These are phyloP conservation scores for Lanistes nyassanus DNA, from an alignment of 1,140 invertebrate genomes.

Conservation along the genomic window DNA sequence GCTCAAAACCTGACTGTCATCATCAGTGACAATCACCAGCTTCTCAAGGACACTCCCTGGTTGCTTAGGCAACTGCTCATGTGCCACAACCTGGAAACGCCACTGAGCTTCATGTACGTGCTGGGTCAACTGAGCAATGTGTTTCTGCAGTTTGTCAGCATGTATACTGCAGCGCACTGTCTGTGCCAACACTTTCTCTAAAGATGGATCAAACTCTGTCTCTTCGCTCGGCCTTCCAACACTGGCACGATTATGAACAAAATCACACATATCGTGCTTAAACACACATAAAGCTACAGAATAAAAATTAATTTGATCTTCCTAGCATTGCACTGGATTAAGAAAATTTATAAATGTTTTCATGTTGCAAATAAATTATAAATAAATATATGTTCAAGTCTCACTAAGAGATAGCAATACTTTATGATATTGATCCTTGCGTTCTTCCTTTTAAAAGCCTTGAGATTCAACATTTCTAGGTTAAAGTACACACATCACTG, in stretches of 20 bases:
- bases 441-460: too few species aligned
- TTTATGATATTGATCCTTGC: too few species aligned
- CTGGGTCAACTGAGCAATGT: constrained; percentile 53
- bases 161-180: constrained; percentile 48
- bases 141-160: constrained; percentile 41
- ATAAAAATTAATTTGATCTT: too few species aligned
- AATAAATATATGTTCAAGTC: too few species aligned
- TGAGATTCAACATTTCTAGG: too few species aligned
- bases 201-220: constrained; percentile 20
- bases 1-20: constrained; percentile 22
- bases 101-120: constrained; percentile 63
- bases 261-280: too few species aligned
- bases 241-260: background rate
- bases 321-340: too few species aligned
- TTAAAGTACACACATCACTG: too few species aligned
- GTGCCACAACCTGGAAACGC: constrained; percentile 62
- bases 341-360: too few species aligned
- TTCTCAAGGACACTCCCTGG: constrained; percentile 49
- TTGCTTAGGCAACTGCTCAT: constrained; percentile 54
- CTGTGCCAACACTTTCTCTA: constrained; percentile 47
- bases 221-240: background rate
- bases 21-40: constrained; percentile 37
- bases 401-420: too few species aligned
- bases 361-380: too few species aligned
- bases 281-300: too few species aligned